phyloP scores from a whole-genome alignment of 2,888 invertebrate genomes.

The Gortyna flavago region DNA sequence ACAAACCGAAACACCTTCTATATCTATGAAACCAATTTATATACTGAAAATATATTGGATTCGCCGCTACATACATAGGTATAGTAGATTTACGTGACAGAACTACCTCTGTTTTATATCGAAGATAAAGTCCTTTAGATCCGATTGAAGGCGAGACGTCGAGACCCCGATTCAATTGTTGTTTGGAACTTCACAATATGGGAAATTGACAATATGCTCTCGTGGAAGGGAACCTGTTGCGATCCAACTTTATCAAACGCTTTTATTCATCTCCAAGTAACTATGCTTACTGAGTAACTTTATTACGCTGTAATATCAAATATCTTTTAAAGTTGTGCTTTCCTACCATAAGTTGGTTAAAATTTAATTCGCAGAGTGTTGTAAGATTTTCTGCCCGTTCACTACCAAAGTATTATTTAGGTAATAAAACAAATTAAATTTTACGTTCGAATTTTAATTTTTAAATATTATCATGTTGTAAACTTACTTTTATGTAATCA shows the following conservation, averaged over 20 bases:
- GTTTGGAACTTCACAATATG: conserved; percentile 78
- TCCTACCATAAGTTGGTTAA: neutral
- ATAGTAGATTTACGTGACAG: conserved; percentile 62
- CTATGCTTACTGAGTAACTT: conserved; percentile 43
- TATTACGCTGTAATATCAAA: conserved; percentile 37
- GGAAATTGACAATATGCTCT: conserved; percentile 80
- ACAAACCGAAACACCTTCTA: conserved; percentile 12
- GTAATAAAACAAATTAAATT: neutral
- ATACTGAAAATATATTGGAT: conserved; percentile 72
- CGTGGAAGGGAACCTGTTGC: conserved; percentile 79
- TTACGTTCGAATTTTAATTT: neutral
- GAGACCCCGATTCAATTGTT: conserved; percentile 78
- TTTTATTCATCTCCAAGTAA: conserved; percentile 64
- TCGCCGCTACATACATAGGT: conserved; percentile 59
- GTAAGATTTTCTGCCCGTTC: neutral
- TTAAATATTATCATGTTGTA: neutral
- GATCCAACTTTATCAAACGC: conserved; percentile 69
- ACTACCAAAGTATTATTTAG: too few relatives aligned
- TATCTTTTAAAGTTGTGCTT: conserved; percentile 19
- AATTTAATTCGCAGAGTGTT: conserved; percentile 9
- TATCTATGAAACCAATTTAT: conserved; percentile 68
- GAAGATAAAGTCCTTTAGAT: conserved; percentile 75
- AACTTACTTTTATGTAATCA: neutral
- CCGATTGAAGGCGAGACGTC: conserved; percentile 76
- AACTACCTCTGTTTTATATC: conserved; percentile 71